phyloP scores from a whole-genome alignment of 1,140 invertebrate genomes.

The Cepaea nemoralis region DNA sequence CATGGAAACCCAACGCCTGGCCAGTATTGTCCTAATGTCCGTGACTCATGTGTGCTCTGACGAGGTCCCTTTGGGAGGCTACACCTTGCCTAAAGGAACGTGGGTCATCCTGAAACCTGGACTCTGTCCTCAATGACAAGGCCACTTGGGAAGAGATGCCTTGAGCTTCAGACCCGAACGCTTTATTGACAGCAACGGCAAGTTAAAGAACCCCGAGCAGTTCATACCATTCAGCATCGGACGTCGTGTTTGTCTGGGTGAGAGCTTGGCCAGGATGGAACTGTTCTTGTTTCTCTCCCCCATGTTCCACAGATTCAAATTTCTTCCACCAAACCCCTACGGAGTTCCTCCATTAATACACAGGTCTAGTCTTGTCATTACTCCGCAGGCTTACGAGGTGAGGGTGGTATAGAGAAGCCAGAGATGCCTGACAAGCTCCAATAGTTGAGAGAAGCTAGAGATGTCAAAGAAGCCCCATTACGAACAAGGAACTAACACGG shows the following conservation, averaged over 20 bases:
- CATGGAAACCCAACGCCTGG: background rate
- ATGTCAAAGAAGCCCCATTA: too few relatives aligned
- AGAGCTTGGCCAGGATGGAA: conserved; percentile 48
- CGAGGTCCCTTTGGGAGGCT: conserved; percentile 60
- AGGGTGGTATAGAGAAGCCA: conserved; percentile 22
- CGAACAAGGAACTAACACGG: too few relatives aligned
- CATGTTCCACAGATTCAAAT: conserved; percentile 46
- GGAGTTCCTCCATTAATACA: background rate
- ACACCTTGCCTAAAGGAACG: conserved; percentile 57
- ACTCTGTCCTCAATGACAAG: background rate
- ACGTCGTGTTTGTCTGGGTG: conserved; percentile 42
- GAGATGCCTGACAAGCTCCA: too few relatives aligned
- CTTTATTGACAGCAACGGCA: conserved; percentile 64
- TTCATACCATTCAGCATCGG: conserved; percentile 33
- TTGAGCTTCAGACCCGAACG: conserved; percentile 80
- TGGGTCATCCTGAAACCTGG: background rate
- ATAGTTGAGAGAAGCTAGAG: too few relatives aligned
- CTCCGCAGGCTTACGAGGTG: conserved; percentile 32
- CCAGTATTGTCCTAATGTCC: background rate
- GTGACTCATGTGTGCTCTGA: background rate
- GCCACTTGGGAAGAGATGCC: conserved; percentile 79
- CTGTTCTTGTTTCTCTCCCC: conserved; percentile 47
- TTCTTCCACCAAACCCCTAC: conserved; percentile 71
- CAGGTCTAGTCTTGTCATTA: background rate
- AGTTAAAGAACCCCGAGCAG: conserved; percentile 27